phyloP scores from a whole-genome alignment of 2,797 vertebrate genomes.

The Myoxocephalus aenaeus region DNA sequence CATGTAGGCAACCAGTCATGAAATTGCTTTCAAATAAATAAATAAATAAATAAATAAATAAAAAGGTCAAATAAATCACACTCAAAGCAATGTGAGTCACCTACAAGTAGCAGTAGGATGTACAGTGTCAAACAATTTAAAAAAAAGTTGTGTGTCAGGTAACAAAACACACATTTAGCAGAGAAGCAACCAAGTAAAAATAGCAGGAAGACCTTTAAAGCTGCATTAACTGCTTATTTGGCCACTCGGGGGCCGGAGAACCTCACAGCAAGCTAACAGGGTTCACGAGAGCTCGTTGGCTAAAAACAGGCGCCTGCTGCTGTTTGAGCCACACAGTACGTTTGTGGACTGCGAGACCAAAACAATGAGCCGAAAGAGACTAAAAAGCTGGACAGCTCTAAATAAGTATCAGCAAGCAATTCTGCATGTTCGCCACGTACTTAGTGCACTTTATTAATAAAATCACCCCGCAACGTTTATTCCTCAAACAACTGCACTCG shows the following conservation, averaged over 20 bases:
- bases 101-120: background rate
- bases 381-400: background rate
- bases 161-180: background rate
- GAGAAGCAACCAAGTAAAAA: background rate
- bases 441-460: background rate
- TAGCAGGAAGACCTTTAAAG: background rate
- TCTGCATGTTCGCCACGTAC: background rate
- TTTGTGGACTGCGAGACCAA: background rate
- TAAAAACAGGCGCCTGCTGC: background rate
- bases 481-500: background rate
- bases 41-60: too few relatives aligned
- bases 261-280: background rate
- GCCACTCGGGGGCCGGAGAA: background rate
- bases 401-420: background rate
- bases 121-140: background rate
- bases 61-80: background rate
- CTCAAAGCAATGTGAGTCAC: constrained; percentile 13
- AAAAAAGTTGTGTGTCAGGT: background rate
- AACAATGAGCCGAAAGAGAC: background rate
- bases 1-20: background rate
- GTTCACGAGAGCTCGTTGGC: background rate
- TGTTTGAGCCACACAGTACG: background rate
- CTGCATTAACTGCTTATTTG: background rate
- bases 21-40: constrained; percentile 7
- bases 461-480: background rate